These are phyloP conservation scores for Muricea muricata DNA, from an alignment of 92 coral and sea anemone genomes.

Conservation along the genomic window DNA sequence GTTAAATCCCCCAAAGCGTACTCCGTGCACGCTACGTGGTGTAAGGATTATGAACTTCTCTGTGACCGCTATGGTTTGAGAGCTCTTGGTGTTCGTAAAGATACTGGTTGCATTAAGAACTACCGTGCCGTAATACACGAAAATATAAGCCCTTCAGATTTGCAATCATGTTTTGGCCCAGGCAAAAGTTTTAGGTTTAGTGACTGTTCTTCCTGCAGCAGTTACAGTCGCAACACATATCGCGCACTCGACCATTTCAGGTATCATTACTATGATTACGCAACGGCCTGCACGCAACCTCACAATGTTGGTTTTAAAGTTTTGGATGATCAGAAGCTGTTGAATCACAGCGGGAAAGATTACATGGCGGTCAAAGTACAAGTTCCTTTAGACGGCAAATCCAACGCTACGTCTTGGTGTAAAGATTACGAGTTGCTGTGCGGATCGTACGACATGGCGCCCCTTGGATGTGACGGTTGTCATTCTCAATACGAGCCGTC, in stretches of 20 bases:
- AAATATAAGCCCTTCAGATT: background rate
- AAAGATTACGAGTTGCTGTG: conserved; percentile 22
- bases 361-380: conserved; percentile 56
- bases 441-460: conserved; percentile 2
- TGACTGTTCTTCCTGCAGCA: conserved; percentile 53
- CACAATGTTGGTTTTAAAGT: conserved; percentile 53
- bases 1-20: background rate
- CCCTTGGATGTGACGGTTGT: conserved; percentile 19
- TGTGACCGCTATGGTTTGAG: conserved; percentile 30
- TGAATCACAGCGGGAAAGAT: background rate
- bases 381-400: conserved; percentile 53
- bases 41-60: conserved; percentile 18
- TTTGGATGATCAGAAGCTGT: background rate
- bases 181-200: conserved; percentile 18
- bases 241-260: conserved; percentile 47
- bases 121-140: background rate
- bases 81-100: background rate
- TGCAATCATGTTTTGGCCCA: background rate
- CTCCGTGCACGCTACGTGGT: conserved; percentile 10
- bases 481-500: background rate
- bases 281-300: conserved; percentile 55
- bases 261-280: background rate
- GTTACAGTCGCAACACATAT: background rate
- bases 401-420: conserved; percentile 66
- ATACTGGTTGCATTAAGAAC: background rate